Evolutionary conservation across 2,888 invertebrate species (phyloP).

Genomic region (Cosmia trapezina): DNA sequence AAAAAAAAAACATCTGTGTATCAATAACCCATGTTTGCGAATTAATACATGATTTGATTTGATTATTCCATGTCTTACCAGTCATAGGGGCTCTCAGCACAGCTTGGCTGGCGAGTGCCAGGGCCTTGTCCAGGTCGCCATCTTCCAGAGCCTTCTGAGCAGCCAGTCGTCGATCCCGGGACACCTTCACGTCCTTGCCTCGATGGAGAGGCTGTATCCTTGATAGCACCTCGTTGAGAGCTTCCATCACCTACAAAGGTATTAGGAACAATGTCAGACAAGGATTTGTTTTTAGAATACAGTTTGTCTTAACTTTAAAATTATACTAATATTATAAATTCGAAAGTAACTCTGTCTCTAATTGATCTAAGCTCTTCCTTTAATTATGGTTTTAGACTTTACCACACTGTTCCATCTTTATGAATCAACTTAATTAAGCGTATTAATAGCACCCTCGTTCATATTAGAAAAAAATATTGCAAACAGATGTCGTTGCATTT

Average conservation of each 20-base stretch:
- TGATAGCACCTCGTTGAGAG: slow-evolving; percentile 90
- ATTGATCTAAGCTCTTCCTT: no score
- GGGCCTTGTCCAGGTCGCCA: slow-evolving; percentile 88
- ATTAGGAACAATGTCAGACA: not conserved
- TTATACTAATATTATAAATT: no score
- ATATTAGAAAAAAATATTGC: not conserved
- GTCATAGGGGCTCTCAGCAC: slow-evolving; percentile 93
- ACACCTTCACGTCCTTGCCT: slow-evolving; percentile 91
- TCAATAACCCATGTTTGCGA: not conserved
- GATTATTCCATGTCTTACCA: slow-evolving; percentile 80
- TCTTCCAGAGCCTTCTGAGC: slow-evolving; percentile 91
- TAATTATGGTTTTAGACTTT: not conserved
- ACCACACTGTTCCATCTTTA: not conserved
- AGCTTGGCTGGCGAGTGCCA: slow-evolving; percentile 93
- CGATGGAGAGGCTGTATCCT: slow-evolving; percentile 93
- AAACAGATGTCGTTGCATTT: not conserved
- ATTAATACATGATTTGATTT: not conserved
- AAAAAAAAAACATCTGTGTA: not conserved
- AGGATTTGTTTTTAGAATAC: not conserved
- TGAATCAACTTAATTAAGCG: no score
- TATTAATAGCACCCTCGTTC: not conserved
- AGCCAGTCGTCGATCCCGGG: slow-evolving; percentile 91
- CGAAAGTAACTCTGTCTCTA: no score
- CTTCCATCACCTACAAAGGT: slow-evolving; percentile 79
- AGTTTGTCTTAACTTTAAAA: not conserved